Percentiles rank a stretch among this genome's conserved stretches.
Conservation (phyloP, 1,140 invertebrate species). For the Drosophila leontia region DNA sequence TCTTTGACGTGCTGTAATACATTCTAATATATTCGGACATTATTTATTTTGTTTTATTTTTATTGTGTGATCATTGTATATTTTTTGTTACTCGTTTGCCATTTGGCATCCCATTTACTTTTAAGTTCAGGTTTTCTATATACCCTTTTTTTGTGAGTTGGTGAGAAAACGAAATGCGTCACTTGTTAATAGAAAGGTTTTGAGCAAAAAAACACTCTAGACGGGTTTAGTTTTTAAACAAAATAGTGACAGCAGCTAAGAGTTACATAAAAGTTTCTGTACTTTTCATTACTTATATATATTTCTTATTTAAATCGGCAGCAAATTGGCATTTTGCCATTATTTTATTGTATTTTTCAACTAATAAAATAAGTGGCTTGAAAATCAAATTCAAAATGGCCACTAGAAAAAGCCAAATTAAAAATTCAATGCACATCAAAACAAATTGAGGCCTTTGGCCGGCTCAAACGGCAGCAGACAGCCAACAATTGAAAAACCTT, state of each 20-base stretch:
- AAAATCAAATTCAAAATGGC: slow-evolving; percentile 65
- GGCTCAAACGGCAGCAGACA: slow-evolving; percentile 45
- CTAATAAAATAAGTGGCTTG: slow-evolving; percentile 33
- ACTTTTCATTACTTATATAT: neutral
- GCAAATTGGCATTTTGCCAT: neutral
- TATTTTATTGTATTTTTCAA: slow-evolving; percentile 15
- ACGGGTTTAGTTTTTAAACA: slow-evolving; percentile 9
- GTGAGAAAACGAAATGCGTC: slow-evolving; percentile 20
- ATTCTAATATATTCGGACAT: slow-evolving; percentile 61
- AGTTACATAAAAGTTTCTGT: neutral
- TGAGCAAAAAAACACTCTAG: neutral
- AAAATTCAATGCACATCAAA: slow-evolving; percentile 77
- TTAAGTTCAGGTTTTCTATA: slow-evolving; percentile 33
- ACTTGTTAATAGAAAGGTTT: slow-evolving; percentile 20
- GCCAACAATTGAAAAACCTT: slow-evolving; percentile 74
- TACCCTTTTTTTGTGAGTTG: slow-evolving; percentile 4
- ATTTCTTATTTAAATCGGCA: neutral
- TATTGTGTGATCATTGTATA: slow-evolving; percentile 13
- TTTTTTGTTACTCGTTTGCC: slow-evolving; percentile 33
- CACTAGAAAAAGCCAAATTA: slow-evolving; percentile 49
- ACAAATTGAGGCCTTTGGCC: slow-evolving; percentile 77
- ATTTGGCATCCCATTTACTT: slow-evolving; percentile 23
- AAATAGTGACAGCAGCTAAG: neutral
- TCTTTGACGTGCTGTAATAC: slow-evolving; percentile 50
- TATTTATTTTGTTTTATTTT: slow-evolving; percentile 32